Conservation (phyloP, 2,888 invertebrate genomes). For the Polietes domitor region DNA sequence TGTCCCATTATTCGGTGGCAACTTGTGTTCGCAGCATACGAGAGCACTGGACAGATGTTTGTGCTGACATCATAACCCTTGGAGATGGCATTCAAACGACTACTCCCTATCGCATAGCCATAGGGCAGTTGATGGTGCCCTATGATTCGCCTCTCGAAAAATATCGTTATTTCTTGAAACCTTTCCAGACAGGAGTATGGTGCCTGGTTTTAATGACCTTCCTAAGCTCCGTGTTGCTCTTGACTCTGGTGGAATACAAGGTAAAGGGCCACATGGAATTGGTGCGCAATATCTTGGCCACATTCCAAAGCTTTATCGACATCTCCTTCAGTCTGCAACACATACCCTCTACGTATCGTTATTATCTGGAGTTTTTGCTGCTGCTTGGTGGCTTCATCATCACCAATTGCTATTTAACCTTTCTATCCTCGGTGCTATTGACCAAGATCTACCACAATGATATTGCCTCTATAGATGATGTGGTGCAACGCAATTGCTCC, state of each 20-base stretch:
- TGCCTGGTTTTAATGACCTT: background rate
- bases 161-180: background rate
- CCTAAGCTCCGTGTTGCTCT: background rate
- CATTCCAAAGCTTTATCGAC: background rate
- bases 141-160: background rate
- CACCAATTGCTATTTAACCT: background rate
- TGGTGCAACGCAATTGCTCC: background rate
- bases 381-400: background rate
- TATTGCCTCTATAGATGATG: background rate
- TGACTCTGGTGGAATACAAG: background rate
- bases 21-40: background rate
- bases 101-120: background rate
- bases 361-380: background rate
- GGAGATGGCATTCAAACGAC: background rate
- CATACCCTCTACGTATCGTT: background rate
- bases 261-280: background rate
- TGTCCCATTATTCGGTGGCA: background rate
- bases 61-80: background rate
- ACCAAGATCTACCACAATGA: constrained; percentile 2
- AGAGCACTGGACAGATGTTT: background rate
- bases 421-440: background rate
- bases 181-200: background rate
- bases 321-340: background rate
- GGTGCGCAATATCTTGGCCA: background rate
- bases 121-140: background rate